A percentile compares a stretch with the other conserved stretches of the same genome.
These are phyloP conservation scores for Halesus radiatus DNA, from an alignment of 1,140 invertebrate genomes.

Conservation along the genomic window DNA sequence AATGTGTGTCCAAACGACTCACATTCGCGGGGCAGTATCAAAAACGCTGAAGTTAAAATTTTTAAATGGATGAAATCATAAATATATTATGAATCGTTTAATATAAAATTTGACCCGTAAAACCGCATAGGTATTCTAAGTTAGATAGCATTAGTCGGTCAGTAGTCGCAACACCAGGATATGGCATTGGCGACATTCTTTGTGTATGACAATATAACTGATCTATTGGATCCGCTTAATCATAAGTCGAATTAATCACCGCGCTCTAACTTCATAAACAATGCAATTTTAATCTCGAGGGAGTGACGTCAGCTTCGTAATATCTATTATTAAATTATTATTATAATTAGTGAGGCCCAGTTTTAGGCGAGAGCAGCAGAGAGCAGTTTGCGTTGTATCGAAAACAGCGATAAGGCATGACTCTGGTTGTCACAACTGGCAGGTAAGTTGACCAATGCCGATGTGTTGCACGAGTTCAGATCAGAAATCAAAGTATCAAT, in stretches of 20 bases:
- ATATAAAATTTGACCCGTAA: no score
- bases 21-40: no score
- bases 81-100: no score
- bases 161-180: no score
- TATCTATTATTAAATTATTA: no score
- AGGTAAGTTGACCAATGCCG: neutral
- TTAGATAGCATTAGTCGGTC: no score
- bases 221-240: constrained; percentile 15
- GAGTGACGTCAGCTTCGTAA: neutral
- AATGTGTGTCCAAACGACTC: no score
- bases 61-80: no score
- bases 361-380: neutral
- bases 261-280: neutral
- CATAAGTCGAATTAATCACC: neutral
- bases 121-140: no score
- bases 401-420: constrained; percentile 26
- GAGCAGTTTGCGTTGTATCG: neutral
- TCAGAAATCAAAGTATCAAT: no score
- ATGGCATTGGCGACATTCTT: no score
- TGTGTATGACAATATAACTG: neutral
- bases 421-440: neutral
- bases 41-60: no score
- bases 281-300: neutral
- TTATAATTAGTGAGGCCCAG: neutral
- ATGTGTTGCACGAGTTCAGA: neutral